Conservation (phyloP, 92 coral and sea anemone species). For the Desmophyllum pertusum region DNA sequence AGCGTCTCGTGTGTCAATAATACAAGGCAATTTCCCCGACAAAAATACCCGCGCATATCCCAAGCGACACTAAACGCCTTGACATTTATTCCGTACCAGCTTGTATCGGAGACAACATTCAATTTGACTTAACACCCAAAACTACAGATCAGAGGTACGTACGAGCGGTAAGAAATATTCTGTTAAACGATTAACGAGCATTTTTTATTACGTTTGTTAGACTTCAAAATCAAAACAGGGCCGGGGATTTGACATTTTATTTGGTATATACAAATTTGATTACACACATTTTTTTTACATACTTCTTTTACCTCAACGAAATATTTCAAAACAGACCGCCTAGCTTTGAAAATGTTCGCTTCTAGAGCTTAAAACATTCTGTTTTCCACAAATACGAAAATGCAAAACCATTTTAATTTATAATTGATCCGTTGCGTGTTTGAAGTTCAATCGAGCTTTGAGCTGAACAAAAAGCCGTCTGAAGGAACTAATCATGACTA, state of each 20-base stretch:
- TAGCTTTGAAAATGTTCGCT: background rate
- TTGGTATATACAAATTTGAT: background rate
- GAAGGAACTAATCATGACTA: background rate
- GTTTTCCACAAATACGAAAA: background rate
- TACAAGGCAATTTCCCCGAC: background rate
- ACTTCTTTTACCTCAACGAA: background rate
- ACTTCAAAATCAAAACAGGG: background rate
- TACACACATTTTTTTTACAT: background rate
- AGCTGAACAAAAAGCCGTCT: background rate
- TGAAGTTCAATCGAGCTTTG: background rate
- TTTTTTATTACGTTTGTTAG: background rate
- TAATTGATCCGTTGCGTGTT: background rate
- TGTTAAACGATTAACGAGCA: background rate
- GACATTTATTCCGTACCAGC: background rate
- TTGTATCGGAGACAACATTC: background rate
- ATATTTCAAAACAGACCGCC: background rate
- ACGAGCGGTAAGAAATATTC: background rate
- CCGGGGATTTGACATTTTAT: background rate
- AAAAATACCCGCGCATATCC: background rate
- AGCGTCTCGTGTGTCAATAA: conserved; percentile 12
- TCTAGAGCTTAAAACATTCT: background rate
- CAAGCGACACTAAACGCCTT: background rate
- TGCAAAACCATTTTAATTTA: background rate
- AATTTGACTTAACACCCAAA: background rate
- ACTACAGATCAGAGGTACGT: background rate